phyloP scores from a whole-genome alignment of 2,888 invertebrate species.

The Drosophila melanosoma region DNA sequence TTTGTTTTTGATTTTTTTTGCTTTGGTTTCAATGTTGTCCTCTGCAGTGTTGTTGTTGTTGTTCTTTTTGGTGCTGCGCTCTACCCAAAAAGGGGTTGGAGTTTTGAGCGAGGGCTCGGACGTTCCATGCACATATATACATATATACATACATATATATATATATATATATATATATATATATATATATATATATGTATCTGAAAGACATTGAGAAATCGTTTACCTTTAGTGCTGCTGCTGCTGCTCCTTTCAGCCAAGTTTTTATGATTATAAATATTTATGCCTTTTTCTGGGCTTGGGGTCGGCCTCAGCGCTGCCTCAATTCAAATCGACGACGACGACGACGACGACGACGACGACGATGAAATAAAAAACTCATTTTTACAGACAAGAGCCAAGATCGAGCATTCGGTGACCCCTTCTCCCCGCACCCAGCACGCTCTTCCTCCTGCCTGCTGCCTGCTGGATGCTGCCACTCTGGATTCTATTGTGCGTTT shows the following conservation, averaged over 20 bases:
- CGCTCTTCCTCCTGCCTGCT: not conserved
- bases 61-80: constrained; percentile 17
- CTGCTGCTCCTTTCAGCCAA: constrained; percentile 59
- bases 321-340: constrained; percentile 66
- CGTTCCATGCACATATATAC: constrained; percentile 32
- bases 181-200: constrained; percentile 41
- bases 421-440: not conserved
- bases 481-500: constrained; percentile 73
- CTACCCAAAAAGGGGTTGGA: constrained; percentile 24
- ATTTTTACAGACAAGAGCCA: constrained; percentile 61
- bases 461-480: constrained; percentile 13
- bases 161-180: constrained; percentile 42
- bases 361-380: constrained; percentile 71
- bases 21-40: constrained; percentile 31
- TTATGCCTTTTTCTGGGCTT: constrained; percentile 63
- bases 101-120: constrained; percentile 32
- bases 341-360: constrained; percentile 43
- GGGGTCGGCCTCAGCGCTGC: constrained; percentile 28
- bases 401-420: constrained; percentile 18
- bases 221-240: constrained; percentile 70
- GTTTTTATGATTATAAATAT: constrained; percentile 80
- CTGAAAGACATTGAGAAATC: constrained; percentile 82
- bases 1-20: not conserved
- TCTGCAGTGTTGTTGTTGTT: constrained; percentile 1
- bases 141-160: not conserved